Percentiles rank a stretch among this genome's conserved stretches.
phyloP scores from a whole-genome alignment of 2,888 invertebrate species.

The Dexiosoma caninum region DNA sequence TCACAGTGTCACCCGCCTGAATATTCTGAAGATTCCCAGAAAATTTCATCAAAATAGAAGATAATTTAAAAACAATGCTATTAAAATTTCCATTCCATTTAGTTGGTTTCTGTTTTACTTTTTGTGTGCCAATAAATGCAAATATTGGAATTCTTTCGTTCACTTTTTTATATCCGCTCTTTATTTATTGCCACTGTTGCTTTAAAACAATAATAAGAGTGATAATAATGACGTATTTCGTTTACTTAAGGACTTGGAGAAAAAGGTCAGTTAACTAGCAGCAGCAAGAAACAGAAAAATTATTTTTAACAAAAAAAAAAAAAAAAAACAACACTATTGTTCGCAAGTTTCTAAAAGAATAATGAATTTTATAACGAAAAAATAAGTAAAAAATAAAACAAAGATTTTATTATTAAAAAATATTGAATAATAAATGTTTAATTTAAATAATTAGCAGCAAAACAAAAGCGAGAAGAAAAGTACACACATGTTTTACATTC shows the following conservation, averaged over 20 bases:
- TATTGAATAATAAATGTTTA: not conserved
- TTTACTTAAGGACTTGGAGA: slow-evolving; percentile 8
- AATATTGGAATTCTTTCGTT: not conserved
- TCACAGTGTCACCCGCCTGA: too few relatives aligned
- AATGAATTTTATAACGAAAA: slow-evolving; percentile 7
- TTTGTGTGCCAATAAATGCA: slow-evolving; percentile 1
- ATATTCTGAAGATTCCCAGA: too few relatives aligned
- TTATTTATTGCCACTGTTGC: not conserved
- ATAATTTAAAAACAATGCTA: not conserved
- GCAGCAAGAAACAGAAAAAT: not conserved
- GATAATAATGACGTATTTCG: not conserved
- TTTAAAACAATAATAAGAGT: not conserved
- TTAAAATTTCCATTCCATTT: not conserved
- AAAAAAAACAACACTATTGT: slow-evolving; percentile 23
- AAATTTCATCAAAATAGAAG: too few relatives aligned
- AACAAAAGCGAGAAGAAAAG: too few relatives aligned
- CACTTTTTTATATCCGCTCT: not conserved
- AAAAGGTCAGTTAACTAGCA: not conserved
- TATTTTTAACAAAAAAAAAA: slow-evolving; percentile 10
- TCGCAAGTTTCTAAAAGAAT: slow-evolving; percentile 19
- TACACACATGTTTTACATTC: too few relatives aligned
- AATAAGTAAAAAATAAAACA: not conserved
- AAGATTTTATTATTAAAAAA: not conserved
- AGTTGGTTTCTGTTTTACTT: not conserved
- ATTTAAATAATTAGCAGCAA: not conserved